These are phyloP conservation scores for Haliaeetus leucogaster DNA, from an alignment of 2,113 vertebrate species.

Conservation along the genomic window DNA sequence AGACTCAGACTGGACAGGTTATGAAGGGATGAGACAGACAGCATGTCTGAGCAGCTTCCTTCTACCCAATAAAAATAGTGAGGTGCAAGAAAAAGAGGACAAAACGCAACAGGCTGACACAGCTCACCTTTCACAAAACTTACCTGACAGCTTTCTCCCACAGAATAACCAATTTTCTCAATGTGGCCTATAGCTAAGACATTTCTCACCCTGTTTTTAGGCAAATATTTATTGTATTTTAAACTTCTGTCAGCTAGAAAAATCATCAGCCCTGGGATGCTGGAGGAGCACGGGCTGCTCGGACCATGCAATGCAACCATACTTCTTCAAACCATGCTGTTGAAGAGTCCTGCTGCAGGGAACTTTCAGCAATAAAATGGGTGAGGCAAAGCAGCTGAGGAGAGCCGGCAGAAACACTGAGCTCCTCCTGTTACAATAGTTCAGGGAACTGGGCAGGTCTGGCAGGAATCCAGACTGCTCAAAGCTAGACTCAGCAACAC, in stretches of 20 bases:
- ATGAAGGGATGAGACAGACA: background rate
- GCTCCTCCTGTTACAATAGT: background rate
- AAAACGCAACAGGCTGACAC: background rate
- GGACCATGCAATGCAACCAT: background rate
- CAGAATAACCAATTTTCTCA: background rate
- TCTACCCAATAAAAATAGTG: background rate
- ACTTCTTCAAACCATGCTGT: background rate
- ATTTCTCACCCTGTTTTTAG: background rate
- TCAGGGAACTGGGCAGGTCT: background rate
- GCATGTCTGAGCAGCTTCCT: background rate
- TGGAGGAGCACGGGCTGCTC: background rate
- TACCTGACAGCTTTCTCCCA: background rate
- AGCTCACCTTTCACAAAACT: background rate
- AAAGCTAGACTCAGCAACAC: background rate
- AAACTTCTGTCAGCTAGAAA: background rate
- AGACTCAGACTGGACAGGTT: background rate
- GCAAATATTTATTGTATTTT: background rate
- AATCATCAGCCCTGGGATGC: background rate
- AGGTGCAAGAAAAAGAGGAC: background rate
- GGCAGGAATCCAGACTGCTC: background rate
- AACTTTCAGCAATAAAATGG: background rate
- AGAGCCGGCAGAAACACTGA: background rate
- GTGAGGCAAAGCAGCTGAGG: background rate
- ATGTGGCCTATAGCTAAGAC: background rate
- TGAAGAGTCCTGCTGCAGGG: background rate